Percentiles rank a stretch among this genome's conserved stretches.
These are phyloP conservation scores for Leptinotarsa haldemani DNA, from an alignment of 2,888 invertebrate species.

Conservation along the genomic window DNA sequence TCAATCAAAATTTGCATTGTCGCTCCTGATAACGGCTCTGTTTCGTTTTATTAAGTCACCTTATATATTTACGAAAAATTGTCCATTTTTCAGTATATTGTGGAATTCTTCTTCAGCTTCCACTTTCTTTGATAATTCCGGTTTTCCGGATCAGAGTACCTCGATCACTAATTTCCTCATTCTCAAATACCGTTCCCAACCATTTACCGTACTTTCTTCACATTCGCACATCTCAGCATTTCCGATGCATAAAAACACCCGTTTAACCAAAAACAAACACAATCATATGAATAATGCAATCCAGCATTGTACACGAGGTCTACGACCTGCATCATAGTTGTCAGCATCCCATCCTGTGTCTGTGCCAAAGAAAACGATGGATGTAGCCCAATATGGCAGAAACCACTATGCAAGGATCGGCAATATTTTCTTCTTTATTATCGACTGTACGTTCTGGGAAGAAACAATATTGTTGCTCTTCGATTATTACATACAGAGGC, in stretches of 20 bases:
- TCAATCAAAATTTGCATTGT: too few species aligned
- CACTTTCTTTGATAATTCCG: too few species aligned
- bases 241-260: conserved; percentile 24
- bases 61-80: too few species aligned
- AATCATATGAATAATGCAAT: conserved; percentile 43
- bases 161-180: background rate
- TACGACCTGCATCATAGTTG: conserved; percentile 52
- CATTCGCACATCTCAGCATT: conserved; percentile 1
- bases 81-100: too few species aligned
- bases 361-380: conserved; percentile 41
- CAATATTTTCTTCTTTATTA: conserved; percentile 40
- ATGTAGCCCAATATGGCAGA: conserved; percentile 37
- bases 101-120: too few species aligned
- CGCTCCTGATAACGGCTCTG: too few species aligned
- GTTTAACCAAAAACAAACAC: conserved; percentile 30
- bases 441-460: conserved; percentile 9
- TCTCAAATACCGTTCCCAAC: background rate
- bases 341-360: conserved; percentile 48
- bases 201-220: conserved; percentile 11
- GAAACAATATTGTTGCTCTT: conserved; percentile 8
- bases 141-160: too few species aligned
- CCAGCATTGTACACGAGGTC: conserved; percentile 43
- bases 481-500: background rate
- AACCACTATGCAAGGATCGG: conserved; percentile 46
- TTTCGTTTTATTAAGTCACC: too few species aligned